Evolutionary conservation across 2,888 invertebrate species (phyloP).

Genomic region (Byasa hedistus): DNA sequence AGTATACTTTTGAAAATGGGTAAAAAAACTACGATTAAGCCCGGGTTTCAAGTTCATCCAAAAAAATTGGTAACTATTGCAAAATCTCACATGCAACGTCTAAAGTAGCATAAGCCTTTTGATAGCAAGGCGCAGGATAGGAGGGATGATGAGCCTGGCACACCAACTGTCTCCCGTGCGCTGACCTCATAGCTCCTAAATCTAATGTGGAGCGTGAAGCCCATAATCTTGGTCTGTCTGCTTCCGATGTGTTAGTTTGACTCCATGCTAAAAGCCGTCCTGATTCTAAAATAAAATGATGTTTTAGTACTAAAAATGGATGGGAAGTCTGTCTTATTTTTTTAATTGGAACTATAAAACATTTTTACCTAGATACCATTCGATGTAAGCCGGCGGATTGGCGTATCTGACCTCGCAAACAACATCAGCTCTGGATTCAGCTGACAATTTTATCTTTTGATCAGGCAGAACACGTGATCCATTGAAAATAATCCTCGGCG

Average conservation of each 20-base stretch:
- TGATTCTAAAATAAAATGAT: slow-evolving; percentile 66
- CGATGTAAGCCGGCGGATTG: slow-evolving; percentile 92
- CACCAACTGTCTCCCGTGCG: slow-evolving; percentile 87
- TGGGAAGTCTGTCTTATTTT: no score
- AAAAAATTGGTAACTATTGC: neutral
- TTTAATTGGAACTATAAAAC: neutral
- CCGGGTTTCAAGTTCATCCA: no score
- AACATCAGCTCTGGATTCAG: slow-evolving; percentile 88
- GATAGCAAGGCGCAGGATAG: slow-evolving; percentile 82
- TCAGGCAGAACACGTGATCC: slow-evolving; percentile 88
- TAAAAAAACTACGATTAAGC: no score
- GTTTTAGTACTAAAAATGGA: no score
- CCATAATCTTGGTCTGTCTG: slow-evolving; percentile 92
- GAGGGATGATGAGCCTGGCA: slow-evolving; percentile 93
- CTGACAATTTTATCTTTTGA: slow-evolving; percentile 90
- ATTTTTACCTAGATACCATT: slow-evolving; percentile 88
- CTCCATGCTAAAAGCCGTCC: slow-evolving; percentile 81
- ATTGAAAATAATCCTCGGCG: slow-evolving; percentile 89
- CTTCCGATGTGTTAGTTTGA: slow-evolving; percentile 91
- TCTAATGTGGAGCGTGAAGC: slow-evolving; percentile 90
- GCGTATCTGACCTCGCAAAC: slow-evolving; percentile 94
- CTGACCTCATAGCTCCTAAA: slow-evolving; percentile 88
- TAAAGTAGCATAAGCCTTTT: slow-evolving; percentile 87
- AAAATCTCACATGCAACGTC: slow-evolving; percentile 91
- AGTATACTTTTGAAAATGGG: no score